A percentile compares a stretch with the other conserved stretches of the same genome.
Evolutionary conservation across 1,140 invertebrate species (phyloP).

Genomic region (Drosophila parabipectinata): DNA sequence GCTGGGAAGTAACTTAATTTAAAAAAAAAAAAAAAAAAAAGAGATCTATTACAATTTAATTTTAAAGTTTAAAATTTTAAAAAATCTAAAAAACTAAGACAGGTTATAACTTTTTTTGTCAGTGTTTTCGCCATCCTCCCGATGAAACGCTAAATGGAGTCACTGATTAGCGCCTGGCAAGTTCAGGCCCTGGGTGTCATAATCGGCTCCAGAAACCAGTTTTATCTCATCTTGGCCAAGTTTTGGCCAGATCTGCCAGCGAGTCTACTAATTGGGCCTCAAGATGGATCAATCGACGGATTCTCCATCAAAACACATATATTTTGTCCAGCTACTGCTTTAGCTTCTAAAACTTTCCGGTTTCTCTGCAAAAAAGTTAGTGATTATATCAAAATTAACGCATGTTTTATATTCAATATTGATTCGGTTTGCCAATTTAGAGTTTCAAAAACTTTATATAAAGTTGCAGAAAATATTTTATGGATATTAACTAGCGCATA

Average conservation of each 20-base stretch:
- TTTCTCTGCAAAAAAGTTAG: background rate
- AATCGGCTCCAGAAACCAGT: slow-evolving; percentile 35
- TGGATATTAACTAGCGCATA: slow-evolving; percentile 5
- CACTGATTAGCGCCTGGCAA: slow-evolving; percentile 43
- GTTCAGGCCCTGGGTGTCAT: slow-evolving; percentile 38
- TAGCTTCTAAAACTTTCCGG: too few species aligned
- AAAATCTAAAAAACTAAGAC: too few species aligned
- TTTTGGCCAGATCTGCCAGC: slow-evolving; percentile 17
- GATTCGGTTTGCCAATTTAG: slow-evolving; percentile 6
- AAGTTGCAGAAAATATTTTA: slow-evolving; percentile 13
- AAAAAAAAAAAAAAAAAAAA: too few species aligned
- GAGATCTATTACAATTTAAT: too few species aligned
- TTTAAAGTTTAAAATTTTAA: too few species aligned
- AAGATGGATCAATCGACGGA: slow-evolving; percentile 22
- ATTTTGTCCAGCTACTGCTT: too few species aligned
- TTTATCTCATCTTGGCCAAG: slow-evolving; percentile 9
- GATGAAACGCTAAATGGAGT: slow-evolving; percentile 12
- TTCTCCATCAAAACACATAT: background rate
- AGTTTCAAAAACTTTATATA: slow-evolving; percentile 18
- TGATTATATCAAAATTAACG: background rate
- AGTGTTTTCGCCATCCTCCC: slow-evolving; percentile 5
- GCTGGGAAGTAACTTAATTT: too few species aligned
- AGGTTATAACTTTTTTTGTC: background rate
- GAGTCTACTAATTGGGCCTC: slow-evolving; percentile 31
- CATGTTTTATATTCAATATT: background rate